Evolutionary conservation across 2,113 vertebrate genomes (phyloP), one percentile per base, ranked within the genome.

Genomic region (Octodon degus): DNA sequence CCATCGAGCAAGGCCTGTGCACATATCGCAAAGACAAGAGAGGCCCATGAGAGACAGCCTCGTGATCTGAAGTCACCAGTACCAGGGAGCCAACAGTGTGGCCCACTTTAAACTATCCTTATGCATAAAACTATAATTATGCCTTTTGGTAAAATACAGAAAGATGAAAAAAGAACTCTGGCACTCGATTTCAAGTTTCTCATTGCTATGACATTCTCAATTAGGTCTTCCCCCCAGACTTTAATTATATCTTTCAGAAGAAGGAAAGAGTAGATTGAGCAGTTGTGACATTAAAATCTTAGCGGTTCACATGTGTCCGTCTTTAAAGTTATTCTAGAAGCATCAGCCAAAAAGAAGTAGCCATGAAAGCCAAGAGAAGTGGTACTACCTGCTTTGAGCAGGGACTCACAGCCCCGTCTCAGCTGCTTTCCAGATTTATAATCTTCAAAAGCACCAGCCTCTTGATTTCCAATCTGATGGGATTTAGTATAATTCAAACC

Each of bases 391-490:
- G 94, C 95, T 96, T 20, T 62, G 90, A 93, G 84, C 86, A 70
- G 37, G 62, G 85, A 85, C 67, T 34, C 77, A 22, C 67, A 53
- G 79, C 55, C 90, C 85, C 88, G 0, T 86, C 90, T 93, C 90
- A 83, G 25, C 70, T 50, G 67, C 96, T 67, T 96, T 97, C 96
- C 97, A 97, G 95, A 86, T 97, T 96, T 77, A 86, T 97, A 97
- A 95, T 97, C 97, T 97, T 97, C 96, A 96, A 96, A 98, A 86
- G 96, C 96, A 97, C 32, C 85, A 94, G 94, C 88, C 94, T 97
- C 96, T 95, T 97, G 70, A 97, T 92, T 97, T 97, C 76, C 90
- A 96, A 91, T 97, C 92, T 92, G 96, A 97, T 95, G 88, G 96
- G 96, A 97, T 97, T 98, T 97, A 96, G 95, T 37, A 32, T 92